Evolutionary conservation across 2,888 invertebrate species (phyloP).

Genomic region (Diogma glabrata): DNA sequence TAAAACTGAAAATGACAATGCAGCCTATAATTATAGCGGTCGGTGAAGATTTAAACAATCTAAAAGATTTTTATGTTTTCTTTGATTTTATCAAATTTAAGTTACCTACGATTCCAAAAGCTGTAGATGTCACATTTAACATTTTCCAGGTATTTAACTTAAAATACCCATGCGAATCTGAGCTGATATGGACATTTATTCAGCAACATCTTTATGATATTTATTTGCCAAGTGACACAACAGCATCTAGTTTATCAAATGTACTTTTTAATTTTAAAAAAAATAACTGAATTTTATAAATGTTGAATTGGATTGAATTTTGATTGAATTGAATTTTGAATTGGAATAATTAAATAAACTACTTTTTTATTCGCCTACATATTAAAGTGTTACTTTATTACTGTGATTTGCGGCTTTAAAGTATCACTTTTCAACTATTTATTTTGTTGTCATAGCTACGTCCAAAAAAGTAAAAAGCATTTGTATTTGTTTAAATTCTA

Average conservation of each 20-base stretch:
- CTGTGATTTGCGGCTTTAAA: too few species aligned
- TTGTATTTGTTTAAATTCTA: too few species aligned
- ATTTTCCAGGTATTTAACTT: not conserved
- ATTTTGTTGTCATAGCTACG: too few species aligned
- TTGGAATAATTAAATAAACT: too few species aligned
- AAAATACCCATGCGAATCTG: not conserved
- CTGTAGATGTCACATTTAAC: not conserved
- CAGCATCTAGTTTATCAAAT: not conserved
- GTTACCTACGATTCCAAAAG: not conserved
- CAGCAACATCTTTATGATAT: not conserved
- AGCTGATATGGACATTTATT: not conserved
- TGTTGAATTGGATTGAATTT: too few species aligned
- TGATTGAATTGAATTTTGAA: too few species aligned
- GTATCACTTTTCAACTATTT: too few species aligned
- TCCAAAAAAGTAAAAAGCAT: too few species aligned
- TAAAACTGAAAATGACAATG: not conserved
- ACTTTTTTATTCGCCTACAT: too few species aligned
- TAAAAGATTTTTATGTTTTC: not conserved
- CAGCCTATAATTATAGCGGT: not conserved
- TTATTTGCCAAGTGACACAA: not conserved
- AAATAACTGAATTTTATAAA: too few species aligned
- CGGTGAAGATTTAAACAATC: not conserved
- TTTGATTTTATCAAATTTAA: not conserved
- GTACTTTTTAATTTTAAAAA: not conserved
- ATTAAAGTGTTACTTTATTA: too few species aligned